A percentile compares a stretch with the other conserved stretches of the same genome.
phyloP scores from a whole-genome alignment of 2,888 invertebrate species.

The Priocnemis perturbator region DNA sequence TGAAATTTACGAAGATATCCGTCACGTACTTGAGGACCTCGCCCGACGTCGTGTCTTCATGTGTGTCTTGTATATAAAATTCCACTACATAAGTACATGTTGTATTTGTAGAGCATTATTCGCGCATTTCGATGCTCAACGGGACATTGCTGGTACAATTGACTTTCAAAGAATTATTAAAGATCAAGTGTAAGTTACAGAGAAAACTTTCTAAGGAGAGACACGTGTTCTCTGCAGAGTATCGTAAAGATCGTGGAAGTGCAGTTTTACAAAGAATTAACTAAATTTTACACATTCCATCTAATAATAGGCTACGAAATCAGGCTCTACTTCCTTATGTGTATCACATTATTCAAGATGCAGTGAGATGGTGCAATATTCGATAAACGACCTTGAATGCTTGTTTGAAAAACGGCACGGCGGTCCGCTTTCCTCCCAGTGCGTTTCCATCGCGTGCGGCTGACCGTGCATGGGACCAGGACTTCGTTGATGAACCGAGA shows the following conservation, averaged over 20 bases:
- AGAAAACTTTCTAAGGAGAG: background rate
- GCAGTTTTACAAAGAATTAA: background rate
- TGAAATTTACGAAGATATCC: too few relatives aligned
- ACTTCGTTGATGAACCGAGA: slow-evolving; percentile 65
- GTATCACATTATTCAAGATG: slow-evolving; percentile 37
- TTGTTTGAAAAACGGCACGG: slow-evolving; percentile 64
- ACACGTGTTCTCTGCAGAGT: background rate
- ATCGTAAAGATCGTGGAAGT: slow-evolving; percentile 5
- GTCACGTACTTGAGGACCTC: too few relatives aligned
- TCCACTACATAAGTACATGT: too few relatives aligned
- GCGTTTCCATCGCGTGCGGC: slow-evolving; percentile 78
- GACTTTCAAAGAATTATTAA: background rate
- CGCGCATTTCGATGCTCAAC: too few relatives aligned
- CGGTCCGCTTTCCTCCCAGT: slow-evolving; percentile 82
- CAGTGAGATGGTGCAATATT: slow-evolving; percentile 22
- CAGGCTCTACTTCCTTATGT: slow-evolving; percentile 34
- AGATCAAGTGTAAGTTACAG: background rate
- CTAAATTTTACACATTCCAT: too few relatives aligned
- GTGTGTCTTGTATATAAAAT: too few relatives aligned
- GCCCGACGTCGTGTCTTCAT: too few relatives aligned
- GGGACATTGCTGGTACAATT: too few relatives aligned
- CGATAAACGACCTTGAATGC: slow-evolving; percentile 64
- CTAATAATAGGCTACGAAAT: too few relatives aligned
- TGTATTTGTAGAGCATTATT: too few relatives aligned
- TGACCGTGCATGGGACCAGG: slow-evolving; percentile 60